These are phyloP conservation scores for Caenorhabditis briggsae DNA, from an alignment of 1,140 invertebrate genomes.

Conservation along the genomic window DNA sequence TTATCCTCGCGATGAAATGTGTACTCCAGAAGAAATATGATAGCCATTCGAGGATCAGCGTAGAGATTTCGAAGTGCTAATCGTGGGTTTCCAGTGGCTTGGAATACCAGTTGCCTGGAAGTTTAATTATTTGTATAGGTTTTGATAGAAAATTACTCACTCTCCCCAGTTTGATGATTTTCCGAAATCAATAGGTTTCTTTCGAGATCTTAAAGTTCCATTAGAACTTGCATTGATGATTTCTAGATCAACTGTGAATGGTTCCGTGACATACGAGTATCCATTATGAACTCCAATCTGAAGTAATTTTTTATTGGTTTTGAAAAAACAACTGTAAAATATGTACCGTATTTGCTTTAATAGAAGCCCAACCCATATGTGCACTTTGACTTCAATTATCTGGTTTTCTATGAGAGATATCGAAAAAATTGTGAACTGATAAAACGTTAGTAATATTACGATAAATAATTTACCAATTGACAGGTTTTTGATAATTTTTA, in stretches of 20 bases:
- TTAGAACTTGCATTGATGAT: not conserved
- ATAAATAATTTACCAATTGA: no score
- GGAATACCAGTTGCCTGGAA: slow-evolving; percentile 27
- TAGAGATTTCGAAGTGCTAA: slow-evolving; percentile 26
- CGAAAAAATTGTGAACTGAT: no score
- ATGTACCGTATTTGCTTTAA: no score
- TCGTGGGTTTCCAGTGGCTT: slow-evolving; percentile 32
- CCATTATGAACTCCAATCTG: slow-evolving; percentile 58
- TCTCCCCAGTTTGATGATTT: slow-evolving; percentile 13
- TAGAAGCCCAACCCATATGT: no score
- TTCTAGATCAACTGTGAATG: slow-evolving; percentile 42
- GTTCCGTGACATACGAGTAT: slow-evolving; percentile 48
- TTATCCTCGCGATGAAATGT: slow-evolving; percentile 43
- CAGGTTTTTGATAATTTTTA: no score
- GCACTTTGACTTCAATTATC: no score
- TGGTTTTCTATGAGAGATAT: no score
- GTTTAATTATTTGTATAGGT: not conserved
- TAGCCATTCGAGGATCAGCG: slow-evolving; percentile 30
- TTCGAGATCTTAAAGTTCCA: slow-evolving; percentile 38
- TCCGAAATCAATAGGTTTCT: slow-evolving; percentile 29
- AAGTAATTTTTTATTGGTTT: no score
- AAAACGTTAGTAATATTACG: no score
- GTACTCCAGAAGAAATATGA: slow-evolving; percentile 54
- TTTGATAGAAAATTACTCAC: slow-evolving; percentile 14
- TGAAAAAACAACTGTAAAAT: no score